Evolutionary conservation across 1,140 invertebrate genomes (phyloP).

Genomic region (Leucophenga varia): DNA sequence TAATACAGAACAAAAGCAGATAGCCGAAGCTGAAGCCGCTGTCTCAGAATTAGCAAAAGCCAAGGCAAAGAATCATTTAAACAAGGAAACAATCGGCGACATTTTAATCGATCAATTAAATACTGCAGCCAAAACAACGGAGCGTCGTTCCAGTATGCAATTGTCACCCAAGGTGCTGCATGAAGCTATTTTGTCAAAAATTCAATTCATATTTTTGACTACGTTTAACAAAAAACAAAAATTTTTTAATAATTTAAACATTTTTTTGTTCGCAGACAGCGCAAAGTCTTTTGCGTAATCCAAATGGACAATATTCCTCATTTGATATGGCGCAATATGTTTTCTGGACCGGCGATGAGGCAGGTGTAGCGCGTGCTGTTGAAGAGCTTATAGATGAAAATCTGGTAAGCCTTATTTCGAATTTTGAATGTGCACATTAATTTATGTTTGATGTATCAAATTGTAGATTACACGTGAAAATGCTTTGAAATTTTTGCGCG

Average conservation of each 20-base stretch:
- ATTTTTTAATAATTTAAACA: too few relatives aligned
- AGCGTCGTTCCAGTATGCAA: slow-evolving; percentile 33
- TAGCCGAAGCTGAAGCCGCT: neutral
- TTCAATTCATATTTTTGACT: too few relatives aligned
- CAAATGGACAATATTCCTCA: slow-evolving; percentile 66
- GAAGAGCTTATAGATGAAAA: slow-evolving; percentile 73
- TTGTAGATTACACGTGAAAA: slow-evolving; percentile 68
- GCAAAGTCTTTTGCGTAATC: slow-evolving; percentile 48
- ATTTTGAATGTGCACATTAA: neutral
- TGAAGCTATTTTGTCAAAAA: too few relatives aligned
- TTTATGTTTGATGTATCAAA: neutral
- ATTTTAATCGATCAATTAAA: slow-evolving; percentile 35
- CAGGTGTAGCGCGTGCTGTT: slow-evolving; percentile 70
- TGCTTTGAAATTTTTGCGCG: slow-evolving; percentile 71
- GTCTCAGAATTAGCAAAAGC: slow-evolving; percentile 14
- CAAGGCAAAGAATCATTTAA: slow-evolving; percentile 5
- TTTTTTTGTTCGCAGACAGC: slow-evolving; percentile 41
- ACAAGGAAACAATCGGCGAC: slow-evolving; percentile 44
- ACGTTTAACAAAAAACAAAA: too few relatives aligned
- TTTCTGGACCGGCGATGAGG: slow-evolving; percentile 76
- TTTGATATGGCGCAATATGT: slow-evolving; percentile 76
- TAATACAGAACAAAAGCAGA: too few relatives aligned
- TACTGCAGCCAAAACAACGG: slow-evolving; percentile 30
- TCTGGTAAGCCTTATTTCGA: slow-evolving; percentile 61
- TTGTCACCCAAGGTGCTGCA: slow-evolving; percentile 40